These are phyloP conservation scores for Brachyalestes nurse DNA, from an alignment of 2,797 vertebrate species.

Conservation along the genomic window DNA sequence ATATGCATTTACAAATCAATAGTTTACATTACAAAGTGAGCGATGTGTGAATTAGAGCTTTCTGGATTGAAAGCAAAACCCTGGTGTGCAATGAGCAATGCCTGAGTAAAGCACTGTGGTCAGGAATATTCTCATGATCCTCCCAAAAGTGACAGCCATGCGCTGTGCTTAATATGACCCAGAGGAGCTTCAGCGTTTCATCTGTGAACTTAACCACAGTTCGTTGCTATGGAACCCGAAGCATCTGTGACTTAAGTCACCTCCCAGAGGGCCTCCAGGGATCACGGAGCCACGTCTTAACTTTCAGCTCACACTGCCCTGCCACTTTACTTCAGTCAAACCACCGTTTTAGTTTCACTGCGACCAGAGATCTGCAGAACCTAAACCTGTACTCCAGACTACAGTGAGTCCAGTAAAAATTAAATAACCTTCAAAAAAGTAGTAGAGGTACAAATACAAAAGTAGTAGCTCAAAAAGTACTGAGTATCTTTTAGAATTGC, in stretches of 20 bases:
- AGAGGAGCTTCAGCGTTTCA: not conserved
- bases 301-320: not conserved
- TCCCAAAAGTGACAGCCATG: not conserved
- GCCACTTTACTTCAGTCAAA: conserved; percentile 3
- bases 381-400: not conserved
- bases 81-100: not conserved
- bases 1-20: too few species aligned
- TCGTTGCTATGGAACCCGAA: conserved; percentile 4
- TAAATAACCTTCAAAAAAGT: too few species aligned
- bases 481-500: too few species aligned
- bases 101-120: not conserved
- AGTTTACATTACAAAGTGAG: too few species aligned
- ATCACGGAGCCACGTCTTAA: conserved; percentile 12
- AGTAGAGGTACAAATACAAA: too few species aligned
- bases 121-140: not conserved
- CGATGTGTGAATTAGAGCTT: too few species aligned
- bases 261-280: not conserved
- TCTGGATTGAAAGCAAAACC: too few species aligned
- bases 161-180: not conserved
- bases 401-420: too few species aligned
- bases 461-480: too few species aligned
- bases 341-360: too few species aligned
- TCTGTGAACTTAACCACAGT: not conserved
- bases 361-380: too few species aligned
- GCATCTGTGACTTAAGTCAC: too few species aligned